Evolutionary conservation across 2,888 invertebrate species (phyloP), one percentile per base, ranked within the genome.

Genomic region (Aelia acuminata): DNA sequence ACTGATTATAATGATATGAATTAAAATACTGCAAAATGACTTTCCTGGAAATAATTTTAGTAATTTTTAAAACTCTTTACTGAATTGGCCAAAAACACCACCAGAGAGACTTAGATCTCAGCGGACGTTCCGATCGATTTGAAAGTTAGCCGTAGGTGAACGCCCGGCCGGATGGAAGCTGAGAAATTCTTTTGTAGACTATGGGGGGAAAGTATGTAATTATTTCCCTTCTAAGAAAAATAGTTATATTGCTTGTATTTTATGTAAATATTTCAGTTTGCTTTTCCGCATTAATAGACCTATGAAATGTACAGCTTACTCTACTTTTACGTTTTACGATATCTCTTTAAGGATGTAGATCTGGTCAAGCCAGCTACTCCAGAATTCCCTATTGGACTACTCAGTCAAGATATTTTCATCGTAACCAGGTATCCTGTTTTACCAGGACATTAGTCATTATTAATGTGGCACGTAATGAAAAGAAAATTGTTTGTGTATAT

Each of bases 111-210:
- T 57, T 57, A 26, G 57, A 57, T 31, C 63, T 63, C 7, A 63
- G 63, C 63, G 63, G 63, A 63, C 31, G 31, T 63, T 63, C 63
- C 63, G 31, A 63, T 31, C 63, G 63, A 63, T 31, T 63, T 63
- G 63, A 63, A 63, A 63, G 63, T 31, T 31, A 31, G 15, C 63
- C 63, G 0, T 63, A 63, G 63, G 63, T 31, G 63, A 63, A 63
- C 63, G 63, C 31, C 31, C 63, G 63, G 5, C 31, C 13, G 31
- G 31, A 63, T 63, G 18, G 63, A 18, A 18, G 63, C 31, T 31
- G 63, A 31, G 63, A 63, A 63, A 63, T 63, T 63, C 63, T 63
- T 63, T n/a, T 31, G 31, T 31, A 63, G 63, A 63, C 63, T 63
- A 31, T 31, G 31, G 31, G 7, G 31, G 18, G 63, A 63, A 31